Evolutionary conservation across 2,113 vertebrate species (phyloP), one percentile per base, ranked within the genome.

Genomic region (Formicarius rufipectus): DNA sequence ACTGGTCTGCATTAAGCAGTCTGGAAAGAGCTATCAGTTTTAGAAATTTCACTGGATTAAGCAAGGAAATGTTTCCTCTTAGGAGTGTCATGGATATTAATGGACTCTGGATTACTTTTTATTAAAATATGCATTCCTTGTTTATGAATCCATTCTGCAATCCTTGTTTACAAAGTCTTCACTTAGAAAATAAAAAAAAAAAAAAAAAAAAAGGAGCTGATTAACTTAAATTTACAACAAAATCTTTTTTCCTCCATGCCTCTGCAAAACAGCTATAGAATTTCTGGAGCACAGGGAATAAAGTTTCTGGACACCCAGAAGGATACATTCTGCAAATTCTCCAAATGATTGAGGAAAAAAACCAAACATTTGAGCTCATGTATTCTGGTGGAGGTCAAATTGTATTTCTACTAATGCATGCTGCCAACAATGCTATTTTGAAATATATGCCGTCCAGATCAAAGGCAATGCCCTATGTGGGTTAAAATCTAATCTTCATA

Each of bases 291-390:
- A 9, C 12, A 23, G 6, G 14, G 18, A 1, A 7, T n/a, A 74
- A 87, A 37, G 12, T 81, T 82, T 89, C 50, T 50, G 35, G 47
- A 78, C 25, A 74, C 18, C 9, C 24, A 85, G 20, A 71, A 84
- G 13, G 8, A 69, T n/a, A 24, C 69, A 40, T 67, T 67, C 66
- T 78, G 30, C 7, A 85, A 88, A 68, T 68, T n/a, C 22, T 67
- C 30, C 23, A 42, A 71, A 63, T n/a, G 18, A 3, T 3, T 66
- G 77, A 87, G 66, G 58, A 87, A 83, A 17, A n/a, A n/a, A n/a
- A n/a, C n/a, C 9, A 52, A 47, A 7, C 0, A 1, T 53, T 79
- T 55, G 50, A 21, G 5, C 14, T 59, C 58, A 33, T 0, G 0
- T 28, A 35, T 33, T 19, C 25, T 75, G 31, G 10, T 56, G 37